Percentiles rank a stretch among this genome's conserved stretches.
Conservation (phyloP, 1,140 invertebrate species). For the Hyles vespertilio region DNA sequence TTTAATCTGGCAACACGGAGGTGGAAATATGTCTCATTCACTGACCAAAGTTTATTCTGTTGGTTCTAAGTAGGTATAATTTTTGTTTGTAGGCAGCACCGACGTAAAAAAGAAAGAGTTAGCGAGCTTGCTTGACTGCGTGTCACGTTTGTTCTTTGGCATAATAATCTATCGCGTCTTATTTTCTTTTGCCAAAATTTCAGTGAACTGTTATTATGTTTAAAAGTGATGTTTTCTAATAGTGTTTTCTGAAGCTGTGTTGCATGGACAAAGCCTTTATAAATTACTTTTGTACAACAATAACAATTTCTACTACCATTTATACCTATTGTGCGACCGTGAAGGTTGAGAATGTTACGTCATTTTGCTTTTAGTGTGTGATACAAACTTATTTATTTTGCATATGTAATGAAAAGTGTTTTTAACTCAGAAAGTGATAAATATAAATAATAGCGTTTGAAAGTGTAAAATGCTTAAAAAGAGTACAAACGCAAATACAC, state of each 20-base stretch:
- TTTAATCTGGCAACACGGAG: too few relatives aligned
- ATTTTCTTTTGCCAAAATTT: conserved; percentile 54
- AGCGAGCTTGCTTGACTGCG: conserved; percentile 71
- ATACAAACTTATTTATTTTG: conserved; percentile 61
- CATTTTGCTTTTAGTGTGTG: conserved; percentile 68
- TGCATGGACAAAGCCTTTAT: conserved; percentile 26
- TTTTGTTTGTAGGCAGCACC: conserved; percentile 16
- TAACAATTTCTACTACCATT: conserved; percentile 54
- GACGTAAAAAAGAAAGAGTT: conserved; percentile 39
- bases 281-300: conserved; percentile 34
- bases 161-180: conserved; percentile 61
- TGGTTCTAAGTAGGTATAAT: neutral
- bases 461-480: conserved; percentile 27
- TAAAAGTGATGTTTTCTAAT: conserved; percentile 41
- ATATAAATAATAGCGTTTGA: conserved; percentile 31
- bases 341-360: conserved; percentile 75
- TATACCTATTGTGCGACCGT: conserved; percentile 66
- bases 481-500: conserved; percentile 47
- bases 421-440: conserved; percentile 40
- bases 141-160: conserved; percentile 69
- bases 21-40: too few relatives aligned
- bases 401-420: conserved; percentile 41
- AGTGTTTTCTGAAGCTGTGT: conserved; percentile 34
- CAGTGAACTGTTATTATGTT: conserved; percentile 37
- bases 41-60: too few relatives aligned